Conservation (phyloP, 2,113 vertebrate genomes). For the Passer domesticus region DNA sequence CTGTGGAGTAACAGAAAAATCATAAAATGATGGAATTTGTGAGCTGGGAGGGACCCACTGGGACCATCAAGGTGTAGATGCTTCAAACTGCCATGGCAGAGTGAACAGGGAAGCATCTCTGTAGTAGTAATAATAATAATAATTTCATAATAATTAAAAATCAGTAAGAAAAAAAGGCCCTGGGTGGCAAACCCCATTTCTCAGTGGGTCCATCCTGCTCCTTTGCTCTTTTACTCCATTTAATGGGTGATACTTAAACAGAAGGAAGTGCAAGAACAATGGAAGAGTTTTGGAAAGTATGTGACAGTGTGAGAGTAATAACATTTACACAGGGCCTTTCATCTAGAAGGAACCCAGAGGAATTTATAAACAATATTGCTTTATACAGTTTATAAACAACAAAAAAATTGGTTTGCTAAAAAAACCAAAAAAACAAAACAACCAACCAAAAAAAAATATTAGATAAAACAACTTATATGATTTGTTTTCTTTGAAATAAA, state of each 20-base stretch:
- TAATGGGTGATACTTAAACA: conserved; percentile 5
- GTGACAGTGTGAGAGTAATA: conserved; percentile 43
- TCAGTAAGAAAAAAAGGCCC: neutral
- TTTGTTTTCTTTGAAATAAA: conserved; percentile 65
- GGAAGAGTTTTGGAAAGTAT: conserved; percentile 29
- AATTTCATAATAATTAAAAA: neutral
- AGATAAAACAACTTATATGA: conserved; percentile 39
- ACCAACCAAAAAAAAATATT: neutral
- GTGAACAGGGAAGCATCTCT: neutral
- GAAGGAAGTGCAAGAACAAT: conserved; percentile 67
- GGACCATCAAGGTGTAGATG: neutral
- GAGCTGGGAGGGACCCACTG: neutral
- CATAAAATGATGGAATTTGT: neutral
- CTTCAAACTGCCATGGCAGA: neutral
- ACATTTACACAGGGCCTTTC: conserved; percentile 56
- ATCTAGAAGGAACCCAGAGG: conserved; percentile 53
- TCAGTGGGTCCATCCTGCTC: neutral
- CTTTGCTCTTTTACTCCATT: neutral
- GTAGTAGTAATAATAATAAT: neutral
- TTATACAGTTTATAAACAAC: conserved; percentile 65
- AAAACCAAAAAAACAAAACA: neutral
- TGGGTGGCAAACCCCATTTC: neutral
- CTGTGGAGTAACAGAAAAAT: neutral
- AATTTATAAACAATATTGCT: conserved; percentile 64
- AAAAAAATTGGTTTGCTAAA: conserved; percentile 22